These are phyloP conservation scores for Aphidius gifuensis DNA, from an alignment of 1,140 invertebrate genomes.

Conservation along the genomic window DNA sequence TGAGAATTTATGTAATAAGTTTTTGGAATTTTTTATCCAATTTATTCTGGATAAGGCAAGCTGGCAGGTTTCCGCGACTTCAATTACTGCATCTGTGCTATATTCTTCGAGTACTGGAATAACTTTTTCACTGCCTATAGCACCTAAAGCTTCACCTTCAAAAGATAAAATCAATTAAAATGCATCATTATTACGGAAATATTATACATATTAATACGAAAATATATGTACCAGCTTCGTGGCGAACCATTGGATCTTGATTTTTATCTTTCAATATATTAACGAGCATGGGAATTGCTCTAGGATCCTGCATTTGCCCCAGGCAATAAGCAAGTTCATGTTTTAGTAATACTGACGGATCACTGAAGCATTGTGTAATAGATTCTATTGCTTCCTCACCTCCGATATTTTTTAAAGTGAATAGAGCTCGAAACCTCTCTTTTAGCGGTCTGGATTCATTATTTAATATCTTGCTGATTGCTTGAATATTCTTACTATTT, in stretches of 20 bases:
- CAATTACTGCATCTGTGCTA: constrained; percentile 69
- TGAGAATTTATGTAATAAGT: constrained; percentile 48
- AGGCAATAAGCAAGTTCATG: constrained; percentile 98
- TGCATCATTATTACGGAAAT: no score
- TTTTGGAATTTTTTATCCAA: constrained; percentile 62
- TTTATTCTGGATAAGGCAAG: constrained; percentile 82
- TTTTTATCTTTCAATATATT: constrained; percentile 72
- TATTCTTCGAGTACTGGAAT: constrained; percentile 74
- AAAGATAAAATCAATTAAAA: constrained; percentile 31
- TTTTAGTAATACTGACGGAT: constrained; percentile 92
- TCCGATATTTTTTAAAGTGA: constrained; percentile 92
- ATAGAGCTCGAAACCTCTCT: constrained; percentile 92
- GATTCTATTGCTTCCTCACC: constrained; percentile 74
- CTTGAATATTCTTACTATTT: constrained; percentile 56
- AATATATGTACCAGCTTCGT: constrained; percentile 83
- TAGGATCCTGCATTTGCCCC: constrained; percentile 92
- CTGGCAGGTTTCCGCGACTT: constrained; percentile 94
- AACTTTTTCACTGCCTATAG: constrained; percentile 76
- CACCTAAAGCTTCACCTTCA: constrained; percentile 92
- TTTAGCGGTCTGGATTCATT: constrained; percentile 78
- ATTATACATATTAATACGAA: no score
- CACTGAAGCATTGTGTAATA: constrained; percentile 76
- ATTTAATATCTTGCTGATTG: constrained; percentile 75
- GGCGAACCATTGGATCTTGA: constrained; percentile 94
- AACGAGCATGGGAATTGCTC: constrained; percentile 76